Percentiles rank a stretch among this genome's conserved stretches.
phyloP scores from a whole-genome alignment of 1,140 invertebrate species.

The Trissolcus basalis region DNA sequence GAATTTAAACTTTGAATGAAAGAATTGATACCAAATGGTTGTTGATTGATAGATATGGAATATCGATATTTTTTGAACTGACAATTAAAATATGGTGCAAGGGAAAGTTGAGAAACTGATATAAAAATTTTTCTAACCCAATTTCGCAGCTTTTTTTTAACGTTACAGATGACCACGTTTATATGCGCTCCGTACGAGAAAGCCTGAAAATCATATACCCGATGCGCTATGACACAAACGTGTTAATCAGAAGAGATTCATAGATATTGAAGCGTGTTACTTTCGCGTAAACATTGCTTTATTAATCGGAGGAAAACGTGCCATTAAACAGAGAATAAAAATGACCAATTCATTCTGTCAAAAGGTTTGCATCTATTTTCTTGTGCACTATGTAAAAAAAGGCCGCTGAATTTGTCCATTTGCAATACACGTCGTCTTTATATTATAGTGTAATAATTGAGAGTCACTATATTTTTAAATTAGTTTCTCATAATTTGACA shows the following conservation, averaged over 20 bases:
- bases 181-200: constrained; percentile 39
- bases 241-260: constrained; percentile 52
- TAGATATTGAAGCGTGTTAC: constrained; percentile 57
- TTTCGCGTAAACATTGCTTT: constrained; percentile 42
- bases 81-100: constrained; percentile 12
- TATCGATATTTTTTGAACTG: not conserved
- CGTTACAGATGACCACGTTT: constrained; percentile 58
- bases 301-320: constrained; percentile 53
- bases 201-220: constrained; percentile 53
- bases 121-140: constrained; percentile 51
- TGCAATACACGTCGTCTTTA: no score
- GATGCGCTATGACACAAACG: constrained; percentile 48
- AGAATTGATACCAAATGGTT: no score
- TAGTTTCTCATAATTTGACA: no score
- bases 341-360: constrained; percentile 20
- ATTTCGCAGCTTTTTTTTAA: constrained; percentile 48
- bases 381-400: no score
- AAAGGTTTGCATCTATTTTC: constrained; percentile 6
- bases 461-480: no score
- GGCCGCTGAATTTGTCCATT: no score
- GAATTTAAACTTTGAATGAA: no score
- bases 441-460: no score
- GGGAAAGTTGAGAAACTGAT: constrained; percentile 54
- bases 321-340: constrained; percentile 45
- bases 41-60: not conserved